Evolutionary conservation across 2,797 vertebrate species (phyloP).

Genomic region (Hydrolagus colliei): DNA sequence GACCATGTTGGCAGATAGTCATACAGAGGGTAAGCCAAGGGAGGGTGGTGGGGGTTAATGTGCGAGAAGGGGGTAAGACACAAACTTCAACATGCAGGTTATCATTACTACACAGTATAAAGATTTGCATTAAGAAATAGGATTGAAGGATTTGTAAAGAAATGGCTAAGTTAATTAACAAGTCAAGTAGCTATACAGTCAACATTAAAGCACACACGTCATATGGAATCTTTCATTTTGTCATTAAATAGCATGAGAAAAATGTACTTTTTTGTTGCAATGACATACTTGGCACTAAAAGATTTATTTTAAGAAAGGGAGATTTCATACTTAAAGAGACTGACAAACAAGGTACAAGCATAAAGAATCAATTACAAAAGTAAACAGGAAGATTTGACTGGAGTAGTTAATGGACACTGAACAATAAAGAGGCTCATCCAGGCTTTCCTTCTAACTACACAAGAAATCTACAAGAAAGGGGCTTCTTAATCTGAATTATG

Average conservation of each 20-base stretch:
- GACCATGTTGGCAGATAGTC: conserved; percentile 70
- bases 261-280: conserved; percentile 51
- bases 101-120: conserved; percentile 67
- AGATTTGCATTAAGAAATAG: conserved; percentile 59
- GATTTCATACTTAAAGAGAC: conserved; percentile 58
- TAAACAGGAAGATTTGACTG: conserved; percentile 58
- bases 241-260: conserved; percentile 44
- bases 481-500: not conserved
- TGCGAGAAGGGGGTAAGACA: conserved; percentile 72
- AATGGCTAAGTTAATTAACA: conserved; percentile 58
- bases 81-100: conserved; percentile 73
- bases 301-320: not conserved
- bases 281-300: conserved; percentile 42
- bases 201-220: conserved; percentile 56
- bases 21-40: conserved; percentile 67
- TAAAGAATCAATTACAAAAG: conserved; percentile 56
- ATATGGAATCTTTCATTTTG: conserved; percentile 52
- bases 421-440: conserved; percentile 63
- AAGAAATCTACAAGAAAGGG: not conserved
- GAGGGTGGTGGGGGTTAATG: conserved; percentile 56
- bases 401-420: conserved; percentile 55
- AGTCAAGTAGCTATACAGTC: conserved; percentile 40
- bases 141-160: conserved; percentile 60
- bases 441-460: conserved; percentile 61
- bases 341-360: conserved; percentile 57